phyloP scores from a whole-genome alignment of 2,888 invertebrate species.

The Synergus itoensis region DNA sequence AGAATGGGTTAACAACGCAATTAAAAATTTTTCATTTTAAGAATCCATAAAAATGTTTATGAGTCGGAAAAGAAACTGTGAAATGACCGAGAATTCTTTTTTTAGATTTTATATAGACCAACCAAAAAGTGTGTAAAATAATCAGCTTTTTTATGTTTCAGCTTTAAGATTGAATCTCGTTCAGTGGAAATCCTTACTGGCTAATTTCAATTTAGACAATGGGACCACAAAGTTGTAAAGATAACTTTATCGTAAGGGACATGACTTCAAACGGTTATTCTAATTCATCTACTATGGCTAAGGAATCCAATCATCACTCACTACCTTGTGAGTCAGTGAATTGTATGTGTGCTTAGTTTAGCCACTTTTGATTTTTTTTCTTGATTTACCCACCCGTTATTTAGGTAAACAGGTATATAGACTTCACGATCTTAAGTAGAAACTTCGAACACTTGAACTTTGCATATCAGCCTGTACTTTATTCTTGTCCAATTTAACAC shows the following conservation, averaged over 20 bases:
- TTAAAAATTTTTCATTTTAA: background rate
- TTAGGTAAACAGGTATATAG: background rate
- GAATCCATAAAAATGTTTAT: too few species aligned
- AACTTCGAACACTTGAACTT: background rate
- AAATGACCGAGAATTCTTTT: background rate
- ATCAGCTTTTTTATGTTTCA: constrained; percentile 55
- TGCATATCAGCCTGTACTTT: background rate
- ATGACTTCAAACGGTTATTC: constrained; percentile 75
- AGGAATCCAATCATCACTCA: constrained; percentile 71
- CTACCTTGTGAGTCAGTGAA: constrained; percentile 77
- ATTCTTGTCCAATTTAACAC: background rate
- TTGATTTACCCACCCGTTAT: background rate
- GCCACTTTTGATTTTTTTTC: constrained; percentile 62
- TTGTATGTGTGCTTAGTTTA: constrained; percentile 77
- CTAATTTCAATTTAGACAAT: constrained; percentile 70
- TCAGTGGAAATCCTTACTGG: constrained; percentile 50
- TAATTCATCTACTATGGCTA: constrained; percentile 61
- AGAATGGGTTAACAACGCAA: background rate
- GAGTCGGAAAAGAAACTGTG: background rate
- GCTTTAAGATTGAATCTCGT: constrained; percentile 50
- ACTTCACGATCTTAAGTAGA: background rate
- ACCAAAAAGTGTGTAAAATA: background rate
- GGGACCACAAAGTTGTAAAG: constrained; percentile 80
- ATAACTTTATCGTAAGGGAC: constrained; percentile 74
- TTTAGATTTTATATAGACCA: background rate